These are phyloP conservation scores for Chauna torquata DNA, from an alignment of 2,113 vertebrate genomes.

Conservation along the genomic window DNA sequence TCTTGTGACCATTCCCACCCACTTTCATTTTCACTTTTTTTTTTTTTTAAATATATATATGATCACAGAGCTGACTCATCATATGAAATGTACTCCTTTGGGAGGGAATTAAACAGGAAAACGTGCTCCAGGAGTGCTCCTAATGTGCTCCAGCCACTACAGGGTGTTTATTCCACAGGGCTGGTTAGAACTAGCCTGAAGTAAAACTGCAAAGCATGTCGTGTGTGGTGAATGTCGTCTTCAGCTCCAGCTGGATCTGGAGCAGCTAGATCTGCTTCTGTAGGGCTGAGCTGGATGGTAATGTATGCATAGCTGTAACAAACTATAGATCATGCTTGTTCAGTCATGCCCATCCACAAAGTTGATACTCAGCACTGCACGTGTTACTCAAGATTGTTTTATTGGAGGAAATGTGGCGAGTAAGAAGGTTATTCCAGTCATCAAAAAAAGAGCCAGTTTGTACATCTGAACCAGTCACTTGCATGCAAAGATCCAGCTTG, in stretches of 20 bases:
- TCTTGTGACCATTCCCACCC: neutral
- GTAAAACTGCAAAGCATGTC: neutral
- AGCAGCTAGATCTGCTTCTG: neutral
- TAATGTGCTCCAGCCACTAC: neutral
- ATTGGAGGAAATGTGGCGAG: neutral
- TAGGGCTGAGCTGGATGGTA: neutral
- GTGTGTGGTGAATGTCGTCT: accelerated
- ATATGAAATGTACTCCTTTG: neutral
- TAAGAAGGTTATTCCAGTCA: neutral
- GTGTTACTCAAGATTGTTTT: neutral
- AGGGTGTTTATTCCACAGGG: neutral
- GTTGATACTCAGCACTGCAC: neutral
- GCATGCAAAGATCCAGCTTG: neutral
- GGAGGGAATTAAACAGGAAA: neutral
- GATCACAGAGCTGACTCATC: neutral
- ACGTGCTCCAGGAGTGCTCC: neutral
- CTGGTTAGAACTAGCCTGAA: neutral
- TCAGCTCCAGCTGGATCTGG: no score
- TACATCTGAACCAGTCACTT: neutral
- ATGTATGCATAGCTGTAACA: neutral
- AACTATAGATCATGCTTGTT: neutral
- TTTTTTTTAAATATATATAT: neutral
- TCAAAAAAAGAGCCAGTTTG: neutral
- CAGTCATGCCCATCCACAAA: neutral
- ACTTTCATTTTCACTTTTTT: neutral